Evolutionary conservation across 2,888 invertebrate genomes (phyloP).

Genomic region (Boloria selene): DNA sequence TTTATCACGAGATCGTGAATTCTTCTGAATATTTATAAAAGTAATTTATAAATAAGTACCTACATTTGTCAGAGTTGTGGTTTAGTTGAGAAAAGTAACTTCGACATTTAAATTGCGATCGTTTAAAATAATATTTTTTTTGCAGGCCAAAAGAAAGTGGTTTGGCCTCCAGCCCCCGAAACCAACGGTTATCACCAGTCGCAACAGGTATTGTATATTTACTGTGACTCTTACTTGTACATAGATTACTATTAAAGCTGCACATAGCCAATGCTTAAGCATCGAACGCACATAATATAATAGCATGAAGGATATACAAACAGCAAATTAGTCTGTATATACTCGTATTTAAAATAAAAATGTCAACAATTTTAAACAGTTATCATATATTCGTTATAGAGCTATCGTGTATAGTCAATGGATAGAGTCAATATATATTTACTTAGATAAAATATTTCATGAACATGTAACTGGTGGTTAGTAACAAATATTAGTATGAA

Average conservation of each 20-base stretch:
- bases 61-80: too few species aligned
- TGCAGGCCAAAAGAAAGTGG: conserved; percentile 91
- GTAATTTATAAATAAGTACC: too few species aligned
- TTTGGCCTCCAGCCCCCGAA: conserved; percentile 92
- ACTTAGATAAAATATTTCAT: too few species aligned
- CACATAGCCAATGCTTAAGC: conserved; percentile 62
- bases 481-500: too few species aligned
- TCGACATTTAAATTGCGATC: neutral
- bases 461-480: too few species aligned
- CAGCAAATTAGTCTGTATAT: neutral
- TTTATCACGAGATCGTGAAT: conserved; percentile 18
- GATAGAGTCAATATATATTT: too few species aligned
- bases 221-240: conserved; percentile 47
- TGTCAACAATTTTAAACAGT: too few species aligned
- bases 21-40: too few species aligned
- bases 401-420: too few species aligned
- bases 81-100: neutral
- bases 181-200: conserved; percentile 83
- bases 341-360: neutral
- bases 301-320: conserved; percentile 26
- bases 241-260: conserved; percentile 57
- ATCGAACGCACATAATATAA: conserved; percentile 46
- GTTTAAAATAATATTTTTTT: conserved; percentile 27
- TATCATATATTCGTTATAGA: too few species aligned
- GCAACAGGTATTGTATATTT: conserved; percentile 80